These are phyloP conservation scores for Amphiprion ocellaris DNA, from an alignment of 2,113 vertebrate species.

Conservation along the genomic window DNA sequence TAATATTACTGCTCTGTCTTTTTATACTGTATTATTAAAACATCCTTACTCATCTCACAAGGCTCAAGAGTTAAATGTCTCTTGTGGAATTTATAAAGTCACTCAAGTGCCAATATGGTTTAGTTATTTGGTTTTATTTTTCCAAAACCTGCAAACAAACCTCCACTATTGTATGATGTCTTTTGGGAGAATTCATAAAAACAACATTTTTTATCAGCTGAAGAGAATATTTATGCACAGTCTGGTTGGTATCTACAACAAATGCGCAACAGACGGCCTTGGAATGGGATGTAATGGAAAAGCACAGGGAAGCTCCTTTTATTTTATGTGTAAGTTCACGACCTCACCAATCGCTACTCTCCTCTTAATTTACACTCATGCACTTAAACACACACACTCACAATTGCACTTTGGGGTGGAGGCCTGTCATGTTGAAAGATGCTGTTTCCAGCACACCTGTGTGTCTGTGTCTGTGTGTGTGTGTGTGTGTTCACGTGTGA, in stretches of 20 bases:
- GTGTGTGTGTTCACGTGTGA: too few relatives aligned
- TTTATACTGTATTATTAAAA: neutral
- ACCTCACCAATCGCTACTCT: constrained; percentile 42
- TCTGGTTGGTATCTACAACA: constrained; percentile 60
- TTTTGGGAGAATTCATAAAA: constrained; percentile 17
- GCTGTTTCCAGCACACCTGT: constrained; percentile 68
- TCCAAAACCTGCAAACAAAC: constrained; percentile 14
- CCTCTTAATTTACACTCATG: constrained; percentile 13
- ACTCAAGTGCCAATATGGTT: neutral
- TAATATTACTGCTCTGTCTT: neutral
- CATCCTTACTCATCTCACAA: neutral
- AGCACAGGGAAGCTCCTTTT: neutral
- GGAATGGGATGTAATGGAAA: constrained; percentile 60
- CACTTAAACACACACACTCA: neutral
- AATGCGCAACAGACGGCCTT: constrained; percentile 53
- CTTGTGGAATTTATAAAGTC: too few relatives aligned
- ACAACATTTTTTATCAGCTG: constrained; percentile 27
- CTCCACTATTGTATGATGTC: neutral
- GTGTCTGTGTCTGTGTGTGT: constrained; percentile 1
- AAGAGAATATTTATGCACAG: constrained; percentile 35
- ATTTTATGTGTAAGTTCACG: constrained; percentile 40
- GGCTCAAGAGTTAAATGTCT: neutral
- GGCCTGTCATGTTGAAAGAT: constrained; percentile 54
- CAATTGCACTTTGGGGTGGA: constrained; percentile 15
- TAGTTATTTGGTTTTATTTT: neutral